Base-by-base conservation (phyloP, 64 coral and sea anemone species). In the Orbicella faveolata region DNA sequence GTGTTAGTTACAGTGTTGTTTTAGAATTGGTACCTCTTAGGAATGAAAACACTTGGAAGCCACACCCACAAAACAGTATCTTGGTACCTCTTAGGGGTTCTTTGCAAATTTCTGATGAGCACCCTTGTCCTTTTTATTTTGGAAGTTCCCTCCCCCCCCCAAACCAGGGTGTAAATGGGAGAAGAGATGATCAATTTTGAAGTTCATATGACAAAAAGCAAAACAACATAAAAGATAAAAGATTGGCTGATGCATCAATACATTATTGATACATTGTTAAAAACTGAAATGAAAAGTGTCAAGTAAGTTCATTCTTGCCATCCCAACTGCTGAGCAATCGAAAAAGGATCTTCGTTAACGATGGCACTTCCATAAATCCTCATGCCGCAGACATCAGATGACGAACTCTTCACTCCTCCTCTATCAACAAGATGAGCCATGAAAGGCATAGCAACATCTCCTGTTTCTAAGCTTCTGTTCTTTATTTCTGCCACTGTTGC, bases 321-420 rank as follows among this genome's bases (percentile, higher is more conserved):
- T 3, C 89, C 72, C 5, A 94, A 51, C 75, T 68, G 64, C 23
- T 94, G 68, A 34, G 92, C 87, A 52, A 94, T 80, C 10, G 81
- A 89, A 36, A 94, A 94, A 19, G 92, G 92, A 74, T 94, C 92
- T 72, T 94, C 92, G 90, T 89, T 94, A 6, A 94, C 92, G 67
- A 94, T 94, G 6, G 92, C 73, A 79, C 92, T 94, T 63, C 92
- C 92, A 85, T 94, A 94, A 55, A 94, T 94, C 73, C 92, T 84
- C 92, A 94, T 94, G 39, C 92, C 85, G 76, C 92, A 94, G 36
- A 94, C 88, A 89, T 94, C 92, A 67, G 92, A 94, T 8, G 92
- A 84, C 5, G 92, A 77, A 75, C 80, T 88, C 20, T 79, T 84
- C n/a, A 90, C 37, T 17, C 89, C 92, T 51, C 92, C 92, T 13